Conservation (phyloP, 1,140 invertebrate species). For the Macrosteles quadrilineatus region DNA sequence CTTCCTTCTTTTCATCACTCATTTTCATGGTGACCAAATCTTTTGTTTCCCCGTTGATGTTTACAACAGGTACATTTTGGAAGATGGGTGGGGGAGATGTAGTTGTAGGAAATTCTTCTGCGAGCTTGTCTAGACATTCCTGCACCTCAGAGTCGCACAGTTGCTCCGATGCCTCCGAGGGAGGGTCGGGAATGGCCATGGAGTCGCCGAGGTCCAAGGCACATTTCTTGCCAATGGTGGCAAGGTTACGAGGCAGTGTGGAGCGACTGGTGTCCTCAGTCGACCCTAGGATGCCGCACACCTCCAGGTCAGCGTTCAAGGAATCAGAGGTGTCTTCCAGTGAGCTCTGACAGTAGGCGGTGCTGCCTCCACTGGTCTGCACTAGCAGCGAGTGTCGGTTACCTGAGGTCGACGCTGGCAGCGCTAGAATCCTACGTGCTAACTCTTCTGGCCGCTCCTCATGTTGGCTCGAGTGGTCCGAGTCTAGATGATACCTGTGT, state of each 20-base stretch:
- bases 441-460: conserved; percentile 55
- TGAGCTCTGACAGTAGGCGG: conserved; percentile 48
- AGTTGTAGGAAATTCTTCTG: not conserved
- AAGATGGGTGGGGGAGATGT: not conserved
- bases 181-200: not conserved
- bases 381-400: conserved; percentile 45
- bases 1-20: conserved; percentile 11
- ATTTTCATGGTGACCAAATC: not conserved
- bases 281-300: conserved; percentile 34
- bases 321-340: conserved; percentile 55
- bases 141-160: not conserved
- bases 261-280: conserved; percentile 16
- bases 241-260: conserved; percentile 29
- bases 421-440: conserved; percentile 45
- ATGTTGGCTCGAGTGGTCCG: conserved; percentile 54
- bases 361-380: conserved; percentile 47
- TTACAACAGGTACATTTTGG: conserved; percentile 2
- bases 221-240: conserved; percentile 37
- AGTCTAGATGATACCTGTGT: conserved; percentile 54
- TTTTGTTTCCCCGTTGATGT: not conserved
- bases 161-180: not conserved
- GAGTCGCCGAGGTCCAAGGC: conserved; percentile 36
- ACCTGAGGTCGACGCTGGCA: conserved; percentile 45
- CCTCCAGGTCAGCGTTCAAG: conserved; percentile 53
- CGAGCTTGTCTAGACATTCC: not conserved